These are phyloP conservation scores for Acanthacorydalis orientalis DNA, from an alignment of 2,888 invertebrate species.

Conservation along the genomic window DNA sequence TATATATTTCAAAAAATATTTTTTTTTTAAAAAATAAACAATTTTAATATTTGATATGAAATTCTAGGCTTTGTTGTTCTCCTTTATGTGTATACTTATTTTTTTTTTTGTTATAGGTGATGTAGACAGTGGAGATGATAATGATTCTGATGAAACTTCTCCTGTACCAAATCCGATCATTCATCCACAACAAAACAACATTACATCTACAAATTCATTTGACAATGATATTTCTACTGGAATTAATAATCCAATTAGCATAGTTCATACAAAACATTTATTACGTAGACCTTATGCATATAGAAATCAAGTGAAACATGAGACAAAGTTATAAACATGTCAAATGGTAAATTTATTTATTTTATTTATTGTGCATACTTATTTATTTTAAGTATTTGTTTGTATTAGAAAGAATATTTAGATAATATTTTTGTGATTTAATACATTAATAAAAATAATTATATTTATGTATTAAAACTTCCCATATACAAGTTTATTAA, in stretches of 20 bases:
- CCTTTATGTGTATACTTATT: neutral
- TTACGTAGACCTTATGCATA: conserved; percentile 4
- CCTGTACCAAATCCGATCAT: neutral
- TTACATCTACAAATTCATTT: neutral
- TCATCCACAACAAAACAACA: neutral
- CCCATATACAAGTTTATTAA: too few relatives aligned
- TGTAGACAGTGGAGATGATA: conserved; percentile 63
- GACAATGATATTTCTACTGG: neutral
- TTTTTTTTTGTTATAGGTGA: conserved; percentile 37
- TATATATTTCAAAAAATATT: too few relatives aligned
- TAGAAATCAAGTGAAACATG: conserved; percentile 7
- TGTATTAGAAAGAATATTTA: too few relatives aligned
- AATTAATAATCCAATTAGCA: neutral
- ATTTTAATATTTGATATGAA: too few relatives aligned
- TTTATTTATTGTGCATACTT: too few relatives aligned
- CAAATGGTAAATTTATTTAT: too few relatives aligned
- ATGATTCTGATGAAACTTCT: conserved; percentile 6
- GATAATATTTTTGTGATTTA: too few relatives aligned
- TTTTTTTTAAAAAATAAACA: too few relatives aligned
- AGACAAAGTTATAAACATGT: conserved; percentile 3
- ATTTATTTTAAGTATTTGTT: too few relatives aligned
- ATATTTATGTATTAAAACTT: too few relatives aligned
- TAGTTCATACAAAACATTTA: neutral
- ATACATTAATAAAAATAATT: too few relatives aligned
- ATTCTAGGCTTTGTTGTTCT: neutral